Conservation (phyloP, 1,140 invertebrate species). For the Acromyrmex charruanus region DNA sequence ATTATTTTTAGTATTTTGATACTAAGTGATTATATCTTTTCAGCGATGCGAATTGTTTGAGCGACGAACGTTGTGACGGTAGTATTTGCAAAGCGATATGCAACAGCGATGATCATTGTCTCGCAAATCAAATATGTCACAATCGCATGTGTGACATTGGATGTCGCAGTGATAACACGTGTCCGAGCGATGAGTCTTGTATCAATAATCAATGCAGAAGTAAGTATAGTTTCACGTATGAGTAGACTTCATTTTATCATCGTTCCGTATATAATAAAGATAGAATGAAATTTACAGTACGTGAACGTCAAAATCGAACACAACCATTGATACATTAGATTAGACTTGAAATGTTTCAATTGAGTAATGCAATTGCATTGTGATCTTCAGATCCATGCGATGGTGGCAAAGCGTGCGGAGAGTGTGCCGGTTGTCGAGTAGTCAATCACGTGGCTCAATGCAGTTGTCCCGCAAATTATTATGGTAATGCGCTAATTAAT, state of each 20-base stretch:
- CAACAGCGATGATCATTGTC: conserved; percentile 94
- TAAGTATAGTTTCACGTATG: conserved; percentile 80
- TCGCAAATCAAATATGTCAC: conserved; percentile 93
- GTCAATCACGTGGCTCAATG: conserved; percentile 94
- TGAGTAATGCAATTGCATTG: conserved; percentile 6
- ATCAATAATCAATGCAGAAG: conserved; percentile 93
- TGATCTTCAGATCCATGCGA: conserved; percentile 91
- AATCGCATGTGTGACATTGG: conserved; percentile 94
- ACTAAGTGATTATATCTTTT: conserved; percentile 65
- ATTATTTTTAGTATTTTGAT: not conserved
- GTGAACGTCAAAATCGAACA: too few species aligned
- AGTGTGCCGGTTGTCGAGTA: conserved; percentile 93
- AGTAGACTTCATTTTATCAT: too few species aligned
- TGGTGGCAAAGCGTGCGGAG: conserved; percentile 90
- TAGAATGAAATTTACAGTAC: too few species aligned
- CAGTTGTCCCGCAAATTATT: conserved; percentile 92
- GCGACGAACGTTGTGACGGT: conserved; percentile 93
- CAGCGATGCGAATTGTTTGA: conserved; percentile 93
- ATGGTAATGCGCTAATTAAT: conserved; percentile 92
- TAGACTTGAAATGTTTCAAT: not conserved
- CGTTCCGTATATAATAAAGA: too few species aligned
- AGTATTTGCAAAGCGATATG: conserved; percentile 94
- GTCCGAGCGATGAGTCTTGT: conserved; percentile 91
- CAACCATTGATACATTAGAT: not conserved
- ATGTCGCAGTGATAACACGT: conserved; percentile 93